Percentiles rank a stretch among this genome's conserved stretches.
Evolutionary conservation across 53 echinoderm and acorn worm species (phyloP).

Genomic region (Pentamera pediparva): DNA sequence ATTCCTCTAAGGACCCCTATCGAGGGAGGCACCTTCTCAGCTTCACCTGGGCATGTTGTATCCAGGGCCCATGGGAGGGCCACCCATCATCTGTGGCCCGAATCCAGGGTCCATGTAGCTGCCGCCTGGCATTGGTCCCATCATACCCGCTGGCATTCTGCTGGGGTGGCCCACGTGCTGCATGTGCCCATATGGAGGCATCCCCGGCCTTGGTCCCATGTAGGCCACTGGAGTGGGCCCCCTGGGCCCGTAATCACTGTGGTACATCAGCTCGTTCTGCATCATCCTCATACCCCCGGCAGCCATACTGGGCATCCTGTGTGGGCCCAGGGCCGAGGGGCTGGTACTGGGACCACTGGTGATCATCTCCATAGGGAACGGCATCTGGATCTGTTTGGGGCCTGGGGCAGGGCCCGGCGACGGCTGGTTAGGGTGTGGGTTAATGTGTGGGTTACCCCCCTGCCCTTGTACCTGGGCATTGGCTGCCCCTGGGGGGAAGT

Average conservation of each 20-base stretch:
- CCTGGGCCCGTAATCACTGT: conserved; percentile 28
- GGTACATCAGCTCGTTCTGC: conserved; percentile 69
- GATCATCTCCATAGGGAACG: conserved; percentile 94
- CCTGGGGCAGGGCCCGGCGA: conserved; percentile 53
- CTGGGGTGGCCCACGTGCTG: conserved; percentile 39
- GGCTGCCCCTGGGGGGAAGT: conserved; percentile 71
- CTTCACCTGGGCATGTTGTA: conserved; percentile 58
- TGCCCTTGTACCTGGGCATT: conserved; percentile 72
- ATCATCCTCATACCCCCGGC: conserved; percentile 60
- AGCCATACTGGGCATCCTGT: conserved; percentile 55
- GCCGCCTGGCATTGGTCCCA: conserved; percentile 46
- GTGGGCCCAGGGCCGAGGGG: conserved; percentile 64
- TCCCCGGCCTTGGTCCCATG: conserved; percentile 64
- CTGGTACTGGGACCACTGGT: conserved; percentile 63
- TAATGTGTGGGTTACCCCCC: conserved; percentile 85
- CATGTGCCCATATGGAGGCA: conserved; percentile 40
- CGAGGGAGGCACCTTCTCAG: conserved; percentile 7
- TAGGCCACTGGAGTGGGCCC: conserved; percentile 53
- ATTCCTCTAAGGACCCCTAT: too few species aligned
- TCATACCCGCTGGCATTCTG: conserved; percentile 52
- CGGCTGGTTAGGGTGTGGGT: conserved; percentile 55
- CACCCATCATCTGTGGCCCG: conserved; percentile 65
- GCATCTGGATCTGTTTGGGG: conserved; percentile 98
- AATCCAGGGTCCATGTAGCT: conserved; percentile 56
- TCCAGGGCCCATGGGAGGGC: conserved; percentile 62